Percentiles rank a stretch among this genome's conserved stretches.
These are phyloP conservation scores for Punctoribates punctum DNA, from an alignment of 2,888 invertebrate species.

Conservation along the genomic window DNA sequence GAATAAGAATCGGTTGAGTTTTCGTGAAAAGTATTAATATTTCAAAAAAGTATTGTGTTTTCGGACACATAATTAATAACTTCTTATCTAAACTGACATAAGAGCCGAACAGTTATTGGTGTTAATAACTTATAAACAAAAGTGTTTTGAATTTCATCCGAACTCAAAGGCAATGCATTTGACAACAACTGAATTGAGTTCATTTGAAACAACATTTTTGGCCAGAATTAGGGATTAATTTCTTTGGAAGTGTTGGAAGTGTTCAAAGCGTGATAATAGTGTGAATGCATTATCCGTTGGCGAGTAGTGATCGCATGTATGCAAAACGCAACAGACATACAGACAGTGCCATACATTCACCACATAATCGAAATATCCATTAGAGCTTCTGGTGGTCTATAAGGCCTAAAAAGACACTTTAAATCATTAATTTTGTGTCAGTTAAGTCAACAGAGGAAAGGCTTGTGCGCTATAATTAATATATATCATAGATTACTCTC, in stretches of 20 bases:
- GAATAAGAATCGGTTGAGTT: not conserved
- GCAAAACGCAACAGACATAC: not conserved
- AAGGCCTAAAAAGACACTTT: constrained; percentile 21
- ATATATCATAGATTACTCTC: not conserved
- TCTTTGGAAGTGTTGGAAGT: not conserved
- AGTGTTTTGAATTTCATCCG: too few species aligned
- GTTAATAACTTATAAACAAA: not conserved
- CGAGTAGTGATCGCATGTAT: constrained; percentile 1
- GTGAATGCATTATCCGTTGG: constrained; percentile 22
- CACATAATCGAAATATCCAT: constrained; percentile 15
- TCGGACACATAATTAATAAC: not conserved
- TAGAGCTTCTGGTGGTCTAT: not conserved
- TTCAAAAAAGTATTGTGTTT: not conserved
- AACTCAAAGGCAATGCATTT: not conserved
- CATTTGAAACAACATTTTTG: constrained; percentile 6
- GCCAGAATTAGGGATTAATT: not conserved
- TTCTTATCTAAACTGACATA: not conserved
- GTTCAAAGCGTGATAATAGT: constrained; percentile 15
- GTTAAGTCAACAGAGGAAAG: constrained; percentile 33
- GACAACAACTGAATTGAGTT: not conserved
- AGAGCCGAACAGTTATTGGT: not conserved
- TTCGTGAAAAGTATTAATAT: not conserved
- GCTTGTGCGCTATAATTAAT: constrained; percentile 30
- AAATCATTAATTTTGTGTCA: constrained; percentile 31
- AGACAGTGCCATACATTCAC: not conserved